phyloP scores from a whole-genome alignment of 1,140 invertebrate species.

The silkworm (Bombyx mori) region DNA sequence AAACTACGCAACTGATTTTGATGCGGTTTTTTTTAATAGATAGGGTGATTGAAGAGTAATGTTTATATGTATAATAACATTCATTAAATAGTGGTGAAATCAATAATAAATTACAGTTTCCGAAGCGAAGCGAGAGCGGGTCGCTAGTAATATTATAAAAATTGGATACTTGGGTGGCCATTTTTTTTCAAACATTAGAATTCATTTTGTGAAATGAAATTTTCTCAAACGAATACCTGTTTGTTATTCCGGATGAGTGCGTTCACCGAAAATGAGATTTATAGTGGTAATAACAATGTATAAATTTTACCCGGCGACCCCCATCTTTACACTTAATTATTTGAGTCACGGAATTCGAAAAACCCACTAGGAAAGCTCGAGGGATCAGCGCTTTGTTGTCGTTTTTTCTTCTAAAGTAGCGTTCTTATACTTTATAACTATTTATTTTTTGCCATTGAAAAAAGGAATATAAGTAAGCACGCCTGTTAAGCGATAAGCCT shows the following conservation, averaged over 20 bases:
- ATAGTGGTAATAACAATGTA: slow-evolving; percentile 63
- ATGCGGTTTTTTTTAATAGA: too few relatives aligned
- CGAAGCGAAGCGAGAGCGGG: too few relatives aligned
- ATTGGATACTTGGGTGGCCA: too few relatives aligned
- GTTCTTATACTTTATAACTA: slow-evolving; percentile 48
- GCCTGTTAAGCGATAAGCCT: slow-evolving; percentile 54
- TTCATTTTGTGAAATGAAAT: slow-evolving; percentile 6
- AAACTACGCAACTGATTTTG: too few relatives aligned
- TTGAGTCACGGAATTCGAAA: slow-evolving; percentile 68
- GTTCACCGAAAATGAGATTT: slow-evolving; percentile 58
- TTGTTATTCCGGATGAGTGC: slow-evolving; percentile 47
- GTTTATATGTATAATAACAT: too few relatives aligned
- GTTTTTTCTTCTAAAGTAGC: slow-evolving; percentile 47
- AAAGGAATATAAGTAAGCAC: slow-evolving; percentile 51
- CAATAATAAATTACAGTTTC: too few relatives aligned
- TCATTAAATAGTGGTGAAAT: too few relatives aligned
- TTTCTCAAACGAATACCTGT: slow-evolving; percentile 21
- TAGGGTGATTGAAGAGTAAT: too few relatives aligned
- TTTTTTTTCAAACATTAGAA: too few relatives aligned
- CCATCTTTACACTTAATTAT: slow-evolving; percentile 60
- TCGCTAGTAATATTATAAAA: too few relatives aligned
- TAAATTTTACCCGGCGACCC: slow-evolving; percentile 57
- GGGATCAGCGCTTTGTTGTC: slow-evolving; percentile 55
- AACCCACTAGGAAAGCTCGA: slow-evolving; percentile 48
- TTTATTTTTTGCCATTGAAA: slow-evolving; percentile 51